Evolutionary conservation across 2,113 vertebrate genomes (phyloP).

Genomic region (Tenrec ecaudatus): DNA sequence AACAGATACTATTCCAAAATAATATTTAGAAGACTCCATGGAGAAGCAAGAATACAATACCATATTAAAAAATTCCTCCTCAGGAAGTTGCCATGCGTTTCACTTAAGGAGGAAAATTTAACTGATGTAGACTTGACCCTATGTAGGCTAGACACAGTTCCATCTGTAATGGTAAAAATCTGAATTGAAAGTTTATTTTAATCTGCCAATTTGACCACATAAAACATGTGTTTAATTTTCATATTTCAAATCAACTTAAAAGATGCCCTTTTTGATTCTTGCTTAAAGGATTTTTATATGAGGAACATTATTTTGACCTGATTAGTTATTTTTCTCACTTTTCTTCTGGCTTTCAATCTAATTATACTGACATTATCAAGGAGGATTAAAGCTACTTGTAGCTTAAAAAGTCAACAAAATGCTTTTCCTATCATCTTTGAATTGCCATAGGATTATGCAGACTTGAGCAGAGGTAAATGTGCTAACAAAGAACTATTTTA

Average conservation of each 20-base stretch:
- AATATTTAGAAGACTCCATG: neutral
- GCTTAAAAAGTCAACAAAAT: constrained; percentile 23
- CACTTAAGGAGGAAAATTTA: constrained; percentile 40
- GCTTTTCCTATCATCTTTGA: neutral
- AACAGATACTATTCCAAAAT: constrained; percentile 42
- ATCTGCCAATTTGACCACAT: constrained; percentile 5
- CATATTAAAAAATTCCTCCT: neutral
- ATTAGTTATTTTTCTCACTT: neutral
- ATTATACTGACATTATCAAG: constrained; percentile 43
- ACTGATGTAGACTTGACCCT: neutral
- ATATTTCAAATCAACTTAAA: constrained; percentile 36
- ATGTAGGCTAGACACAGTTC: neutral
- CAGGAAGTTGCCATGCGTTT: neutral
- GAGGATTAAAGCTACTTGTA: neutral
- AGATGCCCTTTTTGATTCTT: neutral
- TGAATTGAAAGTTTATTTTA: neutral
- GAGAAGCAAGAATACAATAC: constrained; percentile 2
- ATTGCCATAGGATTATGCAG: constrained; percentile 42
- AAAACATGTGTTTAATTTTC: constrained; percentile 45
- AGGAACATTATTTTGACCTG: constrained; percentile 48
- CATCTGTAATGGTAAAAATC: constrained; percentile 19
- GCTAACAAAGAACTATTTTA: neutral
- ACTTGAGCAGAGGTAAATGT: neutral
- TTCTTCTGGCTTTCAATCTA: constrained; percentile 29
- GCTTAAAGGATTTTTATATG: constrained; percentile 23